A percentile compares a stretch with the other conserved stretches of the same genome.
These are phyloP conservation scores for Nesogale talazaci DNA, from an alignment of 2,113 vertebrate genomes.

Conservation along the genomic window DNA sequence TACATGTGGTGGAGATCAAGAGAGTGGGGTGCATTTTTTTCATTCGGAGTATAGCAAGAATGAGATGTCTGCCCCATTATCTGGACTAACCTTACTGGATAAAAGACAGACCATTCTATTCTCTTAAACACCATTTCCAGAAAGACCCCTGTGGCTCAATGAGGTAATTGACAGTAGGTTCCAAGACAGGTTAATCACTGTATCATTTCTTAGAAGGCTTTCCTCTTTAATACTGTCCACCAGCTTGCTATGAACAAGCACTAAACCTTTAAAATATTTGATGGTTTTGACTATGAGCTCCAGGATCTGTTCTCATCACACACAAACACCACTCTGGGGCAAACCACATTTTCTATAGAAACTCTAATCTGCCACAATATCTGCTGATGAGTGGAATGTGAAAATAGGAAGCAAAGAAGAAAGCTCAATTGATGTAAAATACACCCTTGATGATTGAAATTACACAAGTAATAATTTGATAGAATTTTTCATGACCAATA, in stretches of 20 bases:
- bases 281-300: slow-evolving; percentile 98
- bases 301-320: slow-evolving; percentile 97
- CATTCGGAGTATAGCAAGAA: too few relatives aligned
- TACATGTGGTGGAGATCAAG: background rate
- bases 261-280: slow-evolving; percentile 97
- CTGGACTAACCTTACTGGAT: background rate
- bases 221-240: slow-evolving; percentile 90
- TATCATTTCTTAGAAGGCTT: slow-evolving; percentile 86
- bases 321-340: slow-evolving; percentile 93
- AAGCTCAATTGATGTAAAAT: too few relatives aligned
- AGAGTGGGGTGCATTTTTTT: background rate
- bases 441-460: too few relatives aligned
- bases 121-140: slow-evolving; percentile 55
- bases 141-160: background rate
- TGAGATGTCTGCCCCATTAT: background rate
- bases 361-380: too few relatives aligned
- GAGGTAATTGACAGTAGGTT: too few relatives aligned
- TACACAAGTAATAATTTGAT: too few relatives aligned
- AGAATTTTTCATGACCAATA: too few relatives aligned
- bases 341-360: too few relatives aligned
- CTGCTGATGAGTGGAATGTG: too few relatives aligned
- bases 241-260: slow-evolving; percentile 97
- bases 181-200: slow-evolving; percentile 83
- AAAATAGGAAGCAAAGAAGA: too few relatives aligned
- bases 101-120: slow-evolving; percentile 29